Base-by-base conservation (phyloP, 2,113 vertebrate species). In the Alosa alosa region DNA sequence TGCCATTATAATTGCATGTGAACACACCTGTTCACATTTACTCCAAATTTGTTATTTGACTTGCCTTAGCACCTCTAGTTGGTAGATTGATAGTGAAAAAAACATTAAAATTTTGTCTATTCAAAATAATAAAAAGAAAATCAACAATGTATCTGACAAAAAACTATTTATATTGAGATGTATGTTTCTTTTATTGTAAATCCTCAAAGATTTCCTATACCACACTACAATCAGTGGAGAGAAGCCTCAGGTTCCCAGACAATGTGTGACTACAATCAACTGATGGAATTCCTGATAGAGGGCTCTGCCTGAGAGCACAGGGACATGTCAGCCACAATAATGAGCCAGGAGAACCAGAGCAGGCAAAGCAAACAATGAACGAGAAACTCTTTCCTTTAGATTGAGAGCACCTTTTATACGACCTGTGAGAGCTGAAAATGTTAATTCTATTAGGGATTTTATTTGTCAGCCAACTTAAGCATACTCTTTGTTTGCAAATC, bases 401-500 rank as follows among this genome's bases (percentile, higher is more conserved):
- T 11, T 15, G 81, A 52, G 49, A 87, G 64, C 72, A 31, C 82
- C 45, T 84, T 81, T 86, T 36, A 81, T 84, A 49, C 20, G 64
- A 84, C 87, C 57, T 78, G 85, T 31, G 81, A 83, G 85, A 81
- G 82, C 22, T 39, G 81, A 47, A 83, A 49, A 84, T 75, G 78
- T 84, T 60, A 39, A 82, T 87, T 89, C 41, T 83, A 88, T 90
- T 87, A 90, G 83, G 64, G n/a, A 84, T 60, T 87, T 50, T 89
- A 83, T 90, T 90, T 91, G 86, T 86, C 87, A 81, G 52, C 72
- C 82, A 85, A 81, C 84, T 85, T 87, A 83, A 86, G 86, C 83
- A 60, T 83, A 57, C 46, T 83, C 85, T 87, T 46, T 90, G 83
- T 90, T 89, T 89, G 88, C 83, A 64, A 86, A 88, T 87, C 84